Base-by-base conservation (phyloP, 1,140 invertebrate genomes). In the Drosophila ogumai region DNA sequence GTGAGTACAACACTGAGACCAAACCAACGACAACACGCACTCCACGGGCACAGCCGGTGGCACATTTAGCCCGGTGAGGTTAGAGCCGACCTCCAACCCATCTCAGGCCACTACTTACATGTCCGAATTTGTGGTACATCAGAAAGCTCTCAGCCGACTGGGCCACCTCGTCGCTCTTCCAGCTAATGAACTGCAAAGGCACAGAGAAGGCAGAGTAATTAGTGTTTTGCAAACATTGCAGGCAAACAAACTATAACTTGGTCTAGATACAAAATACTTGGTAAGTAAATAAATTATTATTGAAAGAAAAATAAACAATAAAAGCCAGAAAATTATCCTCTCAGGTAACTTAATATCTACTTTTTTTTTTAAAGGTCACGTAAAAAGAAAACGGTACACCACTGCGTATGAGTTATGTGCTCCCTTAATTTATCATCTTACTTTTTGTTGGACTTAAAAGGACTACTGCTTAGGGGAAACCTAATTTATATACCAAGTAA, bases 121-220 rank as follows among this genome's bases (percentile, higher is more conserved):
- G 95, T 92, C 97, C 97, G 93, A 98, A 98, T 94, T 98, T 97
- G 92, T 98, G 97, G 91, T 97, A 96, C 68, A 97, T 95, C 63
- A 98, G 94, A 93, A 97, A 97, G 81, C 97, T 96, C 93, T 96
- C 96, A 50, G 96, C 96, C 2, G 95, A 96, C 77, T 96, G 95
- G 25, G 96, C 96, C 88, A 97, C 94, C 75, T 95, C 94, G 19
- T 95, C 93, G 38, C 94, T 94, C 72, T 95, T 95, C 96, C 96
- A 96, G 79, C 95, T 95, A 52, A 96, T 96, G 90, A 97, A 95
- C 94, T 96, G 86, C 28, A 91, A 86, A 79, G 57, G 25, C 43
- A 66, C 17, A 40, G 17, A 32, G 63, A n/a, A 32, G 8, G 47
- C 22, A 44, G 17, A 59, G 47, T 58, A 69, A 69, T 68, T 75